Conservation (phyloP, 1,140 invertebrate genomes). For the Drosophila sucinea region DNA sequence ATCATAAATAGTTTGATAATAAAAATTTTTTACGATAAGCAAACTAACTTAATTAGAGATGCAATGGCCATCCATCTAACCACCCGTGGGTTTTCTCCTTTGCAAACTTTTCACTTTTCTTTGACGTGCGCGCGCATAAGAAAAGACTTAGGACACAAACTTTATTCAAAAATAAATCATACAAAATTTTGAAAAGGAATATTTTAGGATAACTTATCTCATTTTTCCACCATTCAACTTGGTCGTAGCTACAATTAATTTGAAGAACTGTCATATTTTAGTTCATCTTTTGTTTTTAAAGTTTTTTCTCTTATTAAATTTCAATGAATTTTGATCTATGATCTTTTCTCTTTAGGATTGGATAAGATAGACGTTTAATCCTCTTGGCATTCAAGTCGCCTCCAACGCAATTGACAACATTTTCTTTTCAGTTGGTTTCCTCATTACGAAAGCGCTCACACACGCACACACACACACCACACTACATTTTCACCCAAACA, state of each 20-base stretch:
- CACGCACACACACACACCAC: constrained; percentile 15
- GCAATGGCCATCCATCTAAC: background rate
- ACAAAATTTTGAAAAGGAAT: no score
- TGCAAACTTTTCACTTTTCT: no score
- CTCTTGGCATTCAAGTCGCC: constrained; percentile 14
- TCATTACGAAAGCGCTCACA: constrained; percentile 61
- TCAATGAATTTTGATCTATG: background rate
- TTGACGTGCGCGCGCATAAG: no score
- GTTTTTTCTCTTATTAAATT: background rate
- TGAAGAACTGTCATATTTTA: no score
- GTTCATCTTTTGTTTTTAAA: background rate
- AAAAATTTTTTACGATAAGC: background rate
- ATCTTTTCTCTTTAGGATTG: background rate
- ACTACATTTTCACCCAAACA: constrained; percentile 17
- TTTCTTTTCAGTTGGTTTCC: constrained; percentile 54
- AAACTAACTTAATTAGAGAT: background rate
- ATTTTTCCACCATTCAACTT: no score
- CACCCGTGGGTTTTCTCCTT: no score
- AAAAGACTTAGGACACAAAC: no score
- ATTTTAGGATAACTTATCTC: no score
- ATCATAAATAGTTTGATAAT: background rate
- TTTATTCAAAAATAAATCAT: no score
- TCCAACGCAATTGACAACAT: constrained; percentile 73
- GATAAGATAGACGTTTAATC: no score
- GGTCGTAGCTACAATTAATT: no score